Base-by-base conservation (phyloP, 1,140 invertebrate genomes). In the Hetaerina americana region DNA sequence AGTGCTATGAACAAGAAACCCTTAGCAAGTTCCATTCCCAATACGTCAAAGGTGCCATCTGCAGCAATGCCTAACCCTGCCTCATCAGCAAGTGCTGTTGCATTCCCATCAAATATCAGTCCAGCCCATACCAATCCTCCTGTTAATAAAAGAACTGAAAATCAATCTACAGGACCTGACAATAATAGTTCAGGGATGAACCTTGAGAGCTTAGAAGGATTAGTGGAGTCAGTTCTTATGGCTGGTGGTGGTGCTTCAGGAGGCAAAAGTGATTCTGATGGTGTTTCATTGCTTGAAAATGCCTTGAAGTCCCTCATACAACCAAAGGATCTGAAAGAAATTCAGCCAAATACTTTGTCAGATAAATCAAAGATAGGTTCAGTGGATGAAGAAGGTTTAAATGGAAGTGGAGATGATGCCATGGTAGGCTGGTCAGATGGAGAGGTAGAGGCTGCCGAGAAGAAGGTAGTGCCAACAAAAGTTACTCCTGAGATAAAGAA, bases 361-460 rank as follows among this genome's bases (percentile, higher is more conserved):
- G 40, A 57, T 3, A 57, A 57, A n/a, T 24, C 72, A 15, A 25
- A 24, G 26, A 27, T 22, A 22, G 66, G 26, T 71, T 25, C 26
- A 66, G 12, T 29, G 28, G 66, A 49, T n/a, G 71, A 71, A 68
- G 67, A 31, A n/a, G n/a, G 27, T 18, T 49, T 67, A 28, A 75
- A 67, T 71, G 18, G 25, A 5, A 78, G 77, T 72, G 77, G 76
- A 66, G 86, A 87, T 74, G 85, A 87, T 74, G 78, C 81, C n/a
- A 84, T 88, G 78, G 84, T 87, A 0, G 86, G 87, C 77, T 81
- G 84, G 1, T 80, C 70, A n/a, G 71, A 72, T 28, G 72, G 70
- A 8, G 31, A 26, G 6, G 68, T 49, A 18, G 70, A 71, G n/a
- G 22, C 5, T 15, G 70, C 1, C 10, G 28, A 72, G 66, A 74